A percentile compares a stretch with the other conserved stretches of the same genome.
Evolutionary conservation across 2,888 invertebrate genomes (phyloP).

Genomic region (Alviniconcha strummeri): DNA sequence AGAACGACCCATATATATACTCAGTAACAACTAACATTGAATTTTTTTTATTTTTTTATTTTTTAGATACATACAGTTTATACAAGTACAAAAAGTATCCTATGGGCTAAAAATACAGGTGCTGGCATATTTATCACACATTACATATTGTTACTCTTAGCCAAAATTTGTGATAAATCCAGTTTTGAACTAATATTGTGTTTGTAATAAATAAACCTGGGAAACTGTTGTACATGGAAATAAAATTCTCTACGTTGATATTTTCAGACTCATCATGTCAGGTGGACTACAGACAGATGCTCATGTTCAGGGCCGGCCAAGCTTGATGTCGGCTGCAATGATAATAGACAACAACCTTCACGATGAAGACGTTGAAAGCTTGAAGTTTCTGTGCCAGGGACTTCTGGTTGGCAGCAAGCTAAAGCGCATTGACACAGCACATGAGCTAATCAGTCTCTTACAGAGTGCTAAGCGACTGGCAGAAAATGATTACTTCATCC

Average conservation of each 20-base stretch:
- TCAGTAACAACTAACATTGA: too few relatives aligned
- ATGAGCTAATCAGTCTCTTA: slow-evolving; percentile 32
- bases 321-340: slow-evolving; percentile 13
- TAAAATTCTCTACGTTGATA: not conserved
- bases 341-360: slow-evolving; percentile 34
- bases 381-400: slow-evolving; percentile 39
- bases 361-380: slow-evolving; percentile 31
- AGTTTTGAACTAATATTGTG: too few relatives aligned
- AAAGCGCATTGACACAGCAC: slow-evolving; percentile 21
- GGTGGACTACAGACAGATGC: slow-evolving; percentile 19
- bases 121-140: too few relatives aligned
- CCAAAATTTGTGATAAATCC: too few relatives aligned
- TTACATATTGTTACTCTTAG: too few relatives aligned
- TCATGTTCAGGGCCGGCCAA: not conserved
- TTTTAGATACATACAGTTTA: too few relatives aligned
- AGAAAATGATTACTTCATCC: not conserved
- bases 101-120: too few relatives aligned
- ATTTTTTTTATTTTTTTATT: too few relatives aligned
- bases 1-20: too few relatives aligned
- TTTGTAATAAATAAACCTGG: too few relatives aligned
- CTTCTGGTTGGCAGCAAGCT: slow-evolving; percentile 29
- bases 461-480: slow-evolving; percentile 25
- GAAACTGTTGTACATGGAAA: too few relatives aligned
- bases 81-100: too few relatives aligned
- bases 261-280: not conserved